These are phyloP conservation scores for Stigmatopora argus DNA, from an alignment of 2,113 vertebrate genomes.

Conservation along the genomic window DNA sequence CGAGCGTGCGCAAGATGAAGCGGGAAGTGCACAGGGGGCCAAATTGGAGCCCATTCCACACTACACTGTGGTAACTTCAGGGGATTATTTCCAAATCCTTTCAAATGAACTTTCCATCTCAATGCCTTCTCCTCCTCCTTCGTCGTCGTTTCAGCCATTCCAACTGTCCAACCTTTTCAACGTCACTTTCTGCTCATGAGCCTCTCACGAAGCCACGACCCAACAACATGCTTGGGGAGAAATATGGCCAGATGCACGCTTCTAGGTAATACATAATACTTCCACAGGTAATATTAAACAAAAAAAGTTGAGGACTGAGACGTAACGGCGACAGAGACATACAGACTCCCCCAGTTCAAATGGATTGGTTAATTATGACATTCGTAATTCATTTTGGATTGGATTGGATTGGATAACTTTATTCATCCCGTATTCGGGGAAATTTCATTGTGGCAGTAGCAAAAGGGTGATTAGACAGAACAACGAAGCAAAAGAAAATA, in stretches of 20 bases:
- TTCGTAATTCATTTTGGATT: too few relatives aligned
- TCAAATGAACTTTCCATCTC: conserved; percentile 71
- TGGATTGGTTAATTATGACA: too few relatives aligned
- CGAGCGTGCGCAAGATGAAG: conserved; percentile 18
- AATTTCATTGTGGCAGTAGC: too few relatives aligned
- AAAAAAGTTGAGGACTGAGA: too few relatives aligned
- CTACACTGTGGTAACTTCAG: conserved; percentile 67
- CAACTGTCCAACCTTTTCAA: conserved; percentile 75
- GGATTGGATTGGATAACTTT: too few relatives aligned
- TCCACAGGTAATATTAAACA: neutral
- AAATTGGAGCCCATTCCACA: conserved; percentile 50
- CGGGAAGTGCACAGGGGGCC: conserved; percentile 36
- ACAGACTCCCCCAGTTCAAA: too few relatives aligned
- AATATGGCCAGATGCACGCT: conserved; percentile 26
- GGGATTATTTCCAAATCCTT: conserved; percentile 74
- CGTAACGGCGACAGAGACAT: too few relatives aligned
- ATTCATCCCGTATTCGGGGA: too few relatives aligned
- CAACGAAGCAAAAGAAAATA: too few relatives aligned
- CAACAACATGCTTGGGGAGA: conserved; percentile 53
- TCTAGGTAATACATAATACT: conserved; percentile 16
- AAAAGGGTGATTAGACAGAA: too few relatives aligned
- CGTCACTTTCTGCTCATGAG: conserved; percentile 71
- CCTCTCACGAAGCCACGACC: conserved; percentile 22
- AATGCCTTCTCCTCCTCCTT: conserved; percentile 53
- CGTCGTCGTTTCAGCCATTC: conserved; percentile 66